Evolutionary conservation across 2,113 vertebrate species (phyloP).

Genomic region (Pachyramphus minor): DNA sequence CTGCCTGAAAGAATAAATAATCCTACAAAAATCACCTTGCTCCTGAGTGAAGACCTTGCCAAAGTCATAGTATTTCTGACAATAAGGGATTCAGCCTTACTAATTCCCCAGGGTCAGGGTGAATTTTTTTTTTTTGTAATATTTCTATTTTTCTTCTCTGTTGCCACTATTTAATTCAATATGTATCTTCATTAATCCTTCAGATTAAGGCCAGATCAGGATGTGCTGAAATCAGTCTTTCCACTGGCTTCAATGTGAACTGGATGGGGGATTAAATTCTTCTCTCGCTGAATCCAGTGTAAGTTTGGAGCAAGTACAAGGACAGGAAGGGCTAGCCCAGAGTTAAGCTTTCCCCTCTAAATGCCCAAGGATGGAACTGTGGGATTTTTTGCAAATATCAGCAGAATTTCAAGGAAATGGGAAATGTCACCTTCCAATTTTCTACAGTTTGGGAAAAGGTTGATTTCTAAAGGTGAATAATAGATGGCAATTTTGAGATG

Average conservation of each 20-base stretch:
- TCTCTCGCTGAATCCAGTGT: rapidly evolving
- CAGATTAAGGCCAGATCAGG: slow-evolving; percentile 34
- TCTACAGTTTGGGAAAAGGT: background rate
- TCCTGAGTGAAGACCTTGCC: background rate
- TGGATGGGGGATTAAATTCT: background rate
- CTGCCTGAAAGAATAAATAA: background rate
- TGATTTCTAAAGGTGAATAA: background rate
- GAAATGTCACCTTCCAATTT: background rate
- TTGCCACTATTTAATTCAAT: background rate
- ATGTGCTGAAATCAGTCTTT: slow-evolving; percentile 3
- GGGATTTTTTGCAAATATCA: background rate
- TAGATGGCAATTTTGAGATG: background rate
- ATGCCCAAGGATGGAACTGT: background rate
- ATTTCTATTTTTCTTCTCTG: background rate
- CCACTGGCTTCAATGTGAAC: background rate
- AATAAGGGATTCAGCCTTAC: background rate
- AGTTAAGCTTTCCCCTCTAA: background rate
- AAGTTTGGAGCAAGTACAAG: background rate
- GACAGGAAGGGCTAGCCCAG: background rate
- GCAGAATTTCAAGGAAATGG: background rate
- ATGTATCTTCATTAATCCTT: slow-evolving; percentile 24
- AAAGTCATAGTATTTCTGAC: background rate
- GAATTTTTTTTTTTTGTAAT: background rate
- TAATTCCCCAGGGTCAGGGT: background rate
- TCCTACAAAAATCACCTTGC: background rate